Percentiles rank a stretch among this genome's conserved stretches.
phyloP scores from a whole-genome alignment of 2,797 vertebrate species.

The Periparus ater region DNA sequence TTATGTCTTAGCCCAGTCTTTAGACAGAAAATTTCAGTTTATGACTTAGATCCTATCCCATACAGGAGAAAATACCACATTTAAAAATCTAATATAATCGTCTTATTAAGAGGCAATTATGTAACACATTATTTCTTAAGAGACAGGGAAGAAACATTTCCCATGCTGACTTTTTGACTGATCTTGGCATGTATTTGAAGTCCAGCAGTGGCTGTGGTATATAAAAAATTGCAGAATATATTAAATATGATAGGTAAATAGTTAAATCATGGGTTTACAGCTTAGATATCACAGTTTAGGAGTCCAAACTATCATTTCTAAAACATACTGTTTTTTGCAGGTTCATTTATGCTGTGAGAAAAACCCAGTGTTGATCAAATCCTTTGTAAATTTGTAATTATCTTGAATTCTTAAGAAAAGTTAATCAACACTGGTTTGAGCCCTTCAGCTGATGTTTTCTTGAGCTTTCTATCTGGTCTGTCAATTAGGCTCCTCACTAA shows the following conservation, averaged over 20 bases:
- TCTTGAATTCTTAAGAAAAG: neutral
- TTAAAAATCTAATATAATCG: neutral
- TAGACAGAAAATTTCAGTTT: neutral
- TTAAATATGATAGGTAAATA: neutral
- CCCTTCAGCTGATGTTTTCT: neutral
- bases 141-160: neutral
- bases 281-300: neutral
- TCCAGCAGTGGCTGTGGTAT: neutral
- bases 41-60: neutral
- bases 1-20: neutral
- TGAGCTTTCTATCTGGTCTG: neutral
- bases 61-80: neutral
- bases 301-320: neutral
- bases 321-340: neutral
- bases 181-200: neutral
- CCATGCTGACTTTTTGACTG: neutral
- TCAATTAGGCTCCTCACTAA: rapidly evolving
- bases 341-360: neutral
- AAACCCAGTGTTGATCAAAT: neutral
- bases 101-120: neutral
- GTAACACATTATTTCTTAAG: neutral
- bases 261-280: neutral
- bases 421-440: neutral
- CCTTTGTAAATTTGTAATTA: neutral
- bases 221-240: neutral